Conservation (phyloP, 2,888 invertebrate species). For the Steinernema carpocapsae region DNA sequence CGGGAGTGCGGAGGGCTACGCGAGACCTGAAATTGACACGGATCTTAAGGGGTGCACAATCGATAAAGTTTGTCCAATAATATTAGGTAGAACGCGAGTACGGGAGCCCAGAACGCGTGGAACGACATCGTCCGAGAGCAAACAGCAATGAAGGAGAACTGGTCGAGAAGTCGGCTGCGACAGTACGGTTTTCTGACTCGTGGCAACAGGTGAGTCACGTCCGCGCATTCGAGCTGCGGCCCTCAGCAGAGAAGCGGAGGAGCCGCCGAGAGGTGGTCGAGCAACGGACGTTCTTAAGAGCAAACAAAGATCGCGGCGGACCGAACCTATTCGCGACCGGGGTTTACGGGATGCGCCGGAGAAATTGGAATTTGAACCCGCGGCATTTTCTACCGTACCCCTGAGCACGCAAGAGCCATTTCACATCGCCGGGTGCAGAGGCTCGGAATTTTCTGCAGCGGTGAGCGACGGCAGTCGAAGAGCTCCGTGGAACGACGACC, state of each 20-base stretch:
- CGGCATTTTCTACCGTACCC: slow-evolving; percentile 15
- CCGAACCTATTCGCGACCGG: not conserved
- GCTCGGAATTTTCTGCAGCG: not conserved
- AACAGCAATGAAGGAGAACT: not conserved
- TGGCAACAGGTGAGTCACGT: slow-evolving; percentile 2
- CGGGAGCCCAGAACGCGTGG: not conserved
- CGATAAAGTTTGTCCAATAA: not conserved
- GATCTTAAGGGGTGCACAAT: not conserved
- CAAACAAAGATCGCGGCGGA: not conserved
- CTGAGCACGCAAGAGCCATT: not conserved
- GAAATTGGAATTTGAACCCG: slow-evolving; percentile 17
- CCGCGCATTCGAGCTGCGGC: too few relatives aligned
- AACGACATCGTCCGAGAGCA: not conserved
- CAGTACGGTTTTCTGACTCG: not conserved
- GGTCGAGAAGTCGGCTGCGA: not conserved
- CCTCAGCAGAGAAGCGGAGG: too few relatives aligned
- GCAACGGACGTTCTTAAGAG: too few relatives aligned
- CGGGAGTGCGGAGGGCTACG: not conserved
- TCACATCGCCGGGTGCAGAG: slow-evolving; percentile 10
- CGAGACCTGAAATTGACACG: not conserved
- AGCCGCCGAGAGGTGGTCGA: too few relatives aligned
- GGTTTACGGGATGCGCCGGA: not conserved
- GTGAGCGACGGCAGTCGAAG: not conserved
- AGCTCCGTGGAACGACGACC: not conserved
- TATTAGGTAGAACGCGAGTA: not conserved